Conservation (phyloP, 2,113 vertebrate species). For the Malurus melanocephalus region DNA sequence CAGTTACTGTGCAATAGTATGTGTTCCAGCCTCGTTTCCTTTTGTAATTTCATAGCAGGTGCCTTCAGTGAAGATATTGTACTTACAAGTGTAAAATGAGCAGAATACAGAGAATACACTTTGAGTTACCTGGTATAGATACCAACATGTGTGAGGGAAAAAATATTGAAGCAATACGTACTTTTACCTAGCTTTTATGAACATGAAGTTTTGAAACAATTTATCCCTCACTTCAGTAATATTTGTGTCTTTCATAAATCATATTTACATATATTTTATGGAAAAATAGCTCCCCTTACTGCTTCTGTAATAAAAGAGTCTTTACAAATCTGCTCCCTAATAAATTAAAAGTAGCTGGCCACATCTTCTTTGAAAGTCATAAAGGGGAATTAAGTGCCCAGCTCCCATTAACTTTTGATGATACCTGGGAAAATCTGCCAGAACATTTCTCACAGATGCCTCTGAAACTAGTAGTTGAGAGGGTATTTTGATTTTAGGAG, state of each 20-base stretch:
- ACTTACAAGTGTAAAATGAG: background rate
- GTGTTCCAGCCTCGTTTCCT: background rate
- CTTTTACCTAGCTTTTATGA: constrained; percentile 7
- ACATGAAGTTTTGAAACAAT: constrained; percentile 17
- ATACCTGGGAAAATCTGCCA: background rate
- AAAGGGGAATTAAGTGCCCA: constrained; percentile 41
- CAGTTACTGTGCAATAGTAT: background rate
- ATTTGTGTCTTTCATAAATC: constrained; percentile 51
- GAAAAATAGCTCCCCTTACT: constrained; percentile 42
- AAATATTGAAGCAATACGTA: constrained; percentile 6
- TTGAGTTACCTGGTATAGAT: background rate
- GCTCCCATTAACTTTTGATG: constrained; percentile 30
- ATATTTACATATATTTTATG: constrained; percentile 53
- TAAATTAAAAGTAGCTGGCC: constrained; percentile 47
- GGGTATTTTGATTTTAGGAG: background rate
- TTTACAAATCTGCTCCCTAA: constrained; percentile 26
- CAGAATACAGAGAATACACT: background rate
- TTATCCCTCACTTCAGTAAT: constrained; percentile 42
- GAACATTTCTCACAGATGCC: background rate
- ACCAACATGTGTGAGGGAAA: background rate
- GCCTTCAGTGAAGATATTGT: background rate
- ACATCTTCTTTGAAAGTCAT: constrained; percentile 24
- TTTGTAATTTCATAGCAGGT: background rate
- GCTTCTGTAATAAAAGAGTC: constrained; percentile 38
- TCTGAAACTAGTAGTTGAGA: background rate